These are phyloP conservation scores for Oryzias curvinotus DNA, from an alignment of 2,113 vertebrate species.

Conservation along the genomic window DNA sequence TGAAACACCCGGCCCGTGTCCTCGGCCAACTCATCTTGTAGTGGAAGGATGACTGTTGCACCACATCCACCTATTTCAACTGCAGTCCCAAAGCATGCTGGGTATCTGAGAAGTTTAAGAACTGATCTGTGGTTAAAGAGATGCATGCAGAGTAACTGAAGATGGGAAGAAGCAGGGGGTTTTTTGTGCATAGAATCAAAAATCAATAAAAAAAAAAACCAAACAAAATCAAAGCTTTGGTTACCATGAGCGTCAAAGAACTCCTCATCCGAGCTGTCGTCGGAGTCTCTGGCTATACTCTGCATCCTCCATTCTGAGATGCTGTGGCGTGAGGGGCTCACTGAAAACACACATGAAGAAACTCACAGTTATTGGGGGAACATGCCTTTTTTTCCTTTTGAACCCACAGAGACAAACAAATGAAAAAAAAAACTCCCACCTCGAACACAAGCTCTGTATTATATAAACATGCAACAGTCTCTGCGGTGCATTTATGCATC, in stretches of 20 bases:
- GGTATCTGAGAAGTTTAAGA: conserved; percentile 74
- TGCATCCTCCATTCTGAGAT: conserved; percentile 97
- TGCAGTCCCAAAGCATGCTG: conserved; percentile 76
- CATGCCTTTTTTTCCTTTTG: conserved; percentile 39
- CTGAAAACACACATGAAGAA: conserved; percentile 75
- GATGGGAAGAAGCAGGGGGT: conserved; percentile 4
- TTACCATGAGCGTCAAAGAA: conserved; percentile 97
- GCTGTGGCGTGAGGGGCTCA: conserved; percentile 91
- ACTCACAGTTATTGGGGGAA: conserved; percentile 47
- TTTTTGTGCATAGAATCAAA: not conserved
- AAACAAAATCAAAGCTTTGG: conserved; percentile 2
- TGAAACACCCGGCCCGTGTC: conserved; percentile 22
- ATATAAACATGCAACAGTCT: conserved; percentile 64
- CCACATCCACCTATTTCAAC: conserved; percentile 63
- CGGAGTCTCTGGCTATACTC: conserved; percentile 94
- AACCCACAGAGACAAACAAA: conserved; percentile 22
- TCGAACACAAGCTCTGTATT: conserved; percentile 38
- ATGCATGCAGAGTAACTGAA: conserved; percentile 58
- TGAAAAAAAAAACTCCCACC: conserved; percentile 29
- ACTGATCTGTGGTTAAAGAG: conserved; percentile 74
- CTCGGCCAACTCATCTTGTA: conserved; percentile 37
- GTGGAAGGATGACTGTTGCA: conserved; percentile 10
- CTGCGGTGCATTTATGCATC: conserved; percentile 52
- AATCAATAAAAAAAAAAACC: not conserved
- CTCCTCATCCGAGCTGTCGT: conserved; percentile 94